Conservation (phyloP, 2,113 vertebrate genomes). For the Bubo scandiacus region DNA sequence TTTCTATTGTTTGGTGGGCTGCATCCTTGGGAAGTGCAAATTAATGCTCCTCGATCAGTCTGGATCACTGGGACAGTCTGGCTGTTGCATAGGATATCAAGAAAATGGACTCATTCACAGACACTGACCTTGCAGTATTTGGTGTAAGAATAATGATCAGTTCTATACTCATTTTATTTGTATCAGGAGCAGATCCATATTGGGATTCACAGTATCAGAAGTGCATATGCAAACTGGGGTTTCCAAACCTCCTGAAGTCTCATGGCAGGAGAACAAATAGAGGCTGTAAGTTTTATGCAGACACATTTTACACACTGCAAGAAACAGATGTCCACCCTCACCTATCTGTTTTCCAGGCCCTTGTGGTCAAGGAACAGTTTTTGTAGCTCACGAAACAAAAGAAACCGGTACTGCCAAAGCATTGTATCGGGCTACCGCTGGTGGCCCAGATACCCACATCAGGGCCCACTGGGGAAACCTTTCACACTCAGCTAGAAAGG, state of each 20-base stretch:
- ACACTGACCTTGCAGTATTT: background rate
- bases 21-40: background rate
- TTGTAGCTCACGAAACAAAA: background rate
- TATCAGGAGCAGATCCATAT: background rate
- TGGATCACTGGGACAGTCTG: background rate
- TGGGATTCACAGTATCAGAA: background rate
- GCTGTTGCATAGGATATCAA: background rate
- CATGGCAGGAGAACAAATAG: background rate
- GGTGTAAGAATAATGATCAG: background rate
- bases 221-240: accelerated
- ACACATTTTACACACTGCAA: background rate
- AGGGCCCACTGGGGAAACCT: background rate
- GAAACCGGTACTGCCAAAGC: background rate
- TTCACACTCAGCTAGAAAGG: background rate
- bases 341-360: background rate
- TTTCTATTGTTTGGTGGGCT: background rate
- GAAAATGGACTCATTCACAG: background rate
- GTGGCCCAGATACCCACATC: background rate
- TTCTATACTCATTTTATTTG: background rate
- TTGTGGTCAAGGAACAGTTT: background rate
- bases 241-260: background rate
- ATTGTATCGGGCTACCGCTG: background rate
- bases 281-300: background rate
- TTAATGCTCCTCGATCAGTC: background rate
- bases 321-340: background rate